These are phyloP conservation scores for Trachythela sp. DNA, from an alignment of 64 coral and sea anemone genomes.

Conservation along the genomic window DNA sequence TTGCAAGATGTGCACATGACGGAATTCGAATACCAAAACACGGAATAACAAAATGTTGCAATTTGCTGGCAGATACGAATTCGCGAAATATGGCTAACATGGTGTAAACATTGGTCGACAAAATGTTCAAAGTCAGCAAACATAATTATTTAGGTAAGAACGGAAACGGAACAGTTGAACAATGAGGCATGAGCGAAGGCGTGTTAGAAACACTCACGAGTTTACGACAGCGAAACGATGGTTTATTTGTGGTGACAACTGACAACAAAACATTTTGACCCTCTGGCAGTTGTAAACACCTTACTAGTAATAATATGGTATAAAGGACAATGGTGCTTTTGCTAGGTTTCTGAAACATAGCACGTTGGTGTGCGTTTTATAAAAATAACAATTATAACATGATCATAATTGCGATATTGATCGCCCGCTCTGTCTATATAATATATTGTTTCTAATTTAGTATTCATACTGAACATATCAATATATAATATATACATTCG, in stretches of 20 bases:
- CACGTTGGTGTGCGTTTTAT: neutral
- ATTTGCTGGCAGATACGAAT: neutral
- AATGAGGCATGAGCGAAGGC: neutral
- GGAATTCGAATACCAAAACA: neutral
- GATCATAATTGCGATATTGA: neutral
- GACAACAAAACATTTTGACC: neutral
- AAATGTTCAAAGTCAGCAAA: neutral
- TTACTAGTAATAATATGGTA: too few species aligned
- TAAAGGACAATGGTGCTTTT: too few species aligned
- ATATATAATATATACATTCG: too few species aligned
- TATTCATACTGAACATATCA: neutral
- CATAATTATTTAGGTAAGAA: neutral
- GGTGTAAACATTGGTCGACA: neutral
- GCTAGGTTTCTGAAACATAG: neutral
- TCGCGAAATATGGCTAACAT: neutral
- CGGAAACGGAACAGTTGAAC: neutral
- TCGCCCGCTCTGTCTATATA: neutral
- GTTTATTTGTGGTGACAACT: neutral
- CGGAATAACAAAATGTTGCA: neutral
- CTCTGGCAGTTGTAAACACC: neutral
- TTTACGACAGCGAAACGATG: neutral
- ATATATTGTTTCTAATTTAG: neutral
- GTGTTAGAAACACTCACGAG: neutral
- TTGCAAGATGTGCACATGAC: neutral
- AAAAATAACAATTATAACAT: neutral